phyloP scores from a whole-genome alignment of 37 sponge, comb jelly and placozoan genomes.

The Oscarella lobularis region DNA sequence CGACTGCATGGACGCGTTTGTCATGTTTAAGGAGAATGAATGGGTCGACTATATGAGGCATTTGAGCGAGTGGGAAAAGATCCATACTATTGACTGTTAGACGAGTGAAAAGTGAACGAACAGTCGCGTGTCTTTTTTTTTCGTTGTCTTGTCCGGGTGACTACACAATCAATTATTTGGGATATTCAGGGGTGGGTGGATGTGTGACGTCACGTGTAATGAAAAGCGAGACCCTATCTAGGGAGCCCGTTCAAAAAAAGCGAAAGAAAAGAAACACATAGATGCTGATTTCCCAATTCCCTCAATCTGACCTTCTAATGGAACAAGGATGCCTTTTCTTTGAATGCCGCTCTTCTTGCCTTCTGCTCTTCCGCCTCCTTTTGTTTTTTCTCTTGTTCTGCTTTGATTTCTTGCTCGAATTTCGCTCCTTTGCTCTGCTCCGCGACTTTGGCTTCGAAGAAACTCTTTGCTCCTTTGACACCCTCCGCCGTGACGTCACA shows the following conservation, averaged over 20 bases:
- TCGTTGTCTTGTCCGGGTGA: no score
- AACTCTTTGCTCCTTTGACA: slow-evolving; percentile 77
- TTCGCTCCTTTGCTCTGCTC: slow-evolving; percentile 42
- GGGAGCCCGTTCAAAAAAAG: no score
- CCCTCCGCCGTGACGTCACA: slow-evolving; percentile 81
- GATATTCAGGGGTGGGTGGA: no score
- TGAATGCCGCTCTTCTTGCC: slow-evolving; percentile 59
- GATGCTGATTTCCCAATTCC: no score
- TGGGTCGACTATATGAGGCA: not conserved
- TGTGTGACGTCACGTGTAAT: no score
- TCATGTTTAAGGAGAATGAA: not conserved
- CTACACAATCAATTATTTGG: no score
- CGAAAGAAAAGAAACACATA: no score
- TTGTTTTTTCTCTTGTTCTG: slow-evolving; percentile 78
- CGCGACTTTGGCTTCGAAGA: slow-evolving; percentile 83
- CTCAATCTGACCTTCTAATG: no score
- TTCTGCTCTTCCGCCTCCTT: slow-evolving; percentile 61
- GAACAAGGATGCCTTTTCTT: slow-evolving; percentile 74
- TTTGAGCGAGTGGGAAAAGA: not conserved
- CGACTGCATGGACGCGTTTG: not conserved
- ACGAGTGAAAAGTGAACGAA: not conserved
- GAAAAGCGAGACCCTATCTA: no score
- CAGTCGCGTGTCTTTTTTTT: no score
- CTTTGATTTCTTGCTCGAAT: slow-evolving; percentile 79
- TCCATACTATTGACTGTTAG: not conserved